Percentiles rank a stretch among this genome's conserved stretches.
These are phyloP conservation scores for Sycobia sp. DNA, from an alignment of 1,140 invertebrate genomes.

Conservation along the genomic window DNA sequence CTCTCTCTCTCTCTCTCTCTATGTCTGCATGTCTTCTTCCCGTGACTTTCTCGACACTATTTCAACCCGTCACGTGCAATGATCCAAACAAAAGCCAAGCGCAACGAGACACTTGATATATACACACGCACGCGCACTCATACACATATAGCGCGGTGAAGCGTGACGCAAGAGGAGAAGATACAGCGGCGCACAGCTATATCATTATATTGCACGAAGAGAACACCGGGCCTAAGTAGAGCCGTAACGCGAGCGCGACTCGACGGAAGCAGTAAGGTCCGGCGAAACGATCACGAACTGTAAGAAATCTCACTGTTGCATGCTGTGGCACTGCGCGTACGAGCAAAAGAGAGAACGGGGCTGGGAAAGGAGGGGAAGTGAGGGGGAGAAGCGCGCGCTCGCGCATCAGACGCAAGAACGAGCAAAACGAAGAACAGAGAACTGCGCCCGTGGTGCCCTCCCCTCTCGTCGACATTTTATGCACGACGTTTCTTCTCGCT, in stretches of 20 bases:
- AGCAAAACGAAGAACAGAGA: conserved; percentile 4
- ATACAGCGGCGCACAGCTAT: neutral
- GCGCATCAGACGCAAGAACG: neutral
- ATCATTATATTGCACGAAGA: conserved; percentile 21
- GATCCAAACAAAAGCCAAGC: conserved; percentile 27
- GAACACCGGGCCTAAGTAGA: neutral
- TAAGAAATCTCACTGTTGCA: too few relatives aligned
- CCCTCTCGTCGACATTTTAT: neutral
- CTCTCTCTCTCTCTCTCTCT: conserved; percentile 7
- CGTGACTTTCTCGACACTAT: conserved; percentile 24
- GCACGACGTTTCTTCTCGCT: conserved; percentile 6
- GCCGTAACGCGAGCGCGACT: conserved; percentile 16
- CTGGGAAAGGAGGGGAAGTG: too few relatives aligned
- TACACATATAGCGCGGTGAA: too few relatives aligned
- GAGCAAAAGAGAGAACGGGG: too few relatives aligned
- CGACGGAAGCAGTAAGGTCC: conserved; percentile 7
- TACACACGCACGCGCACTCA: too few relatives aligned
- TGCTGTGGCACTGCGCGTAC: too few relatives aligned
- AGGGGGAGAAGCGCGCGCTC: too few relatives aligned
- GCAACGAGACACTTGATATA: too few relatives aligned
- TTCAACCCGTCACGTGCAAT: conserved; percentile 25
- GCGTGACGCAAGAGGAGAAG: neutral
- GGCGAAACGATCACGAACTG: conserved; percentile 21
- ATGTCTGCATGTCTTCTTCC: neutral
- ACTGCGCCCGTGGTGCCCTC: too few relatives aligned